A percentile compares a stretch with the other conserved stretches of the same genome.
These are phyloP conservation scores for Pollimyrus isidori DNA, from an alignment of 2,113 vertebrate species.

Conservation along the genomic window DNA sequence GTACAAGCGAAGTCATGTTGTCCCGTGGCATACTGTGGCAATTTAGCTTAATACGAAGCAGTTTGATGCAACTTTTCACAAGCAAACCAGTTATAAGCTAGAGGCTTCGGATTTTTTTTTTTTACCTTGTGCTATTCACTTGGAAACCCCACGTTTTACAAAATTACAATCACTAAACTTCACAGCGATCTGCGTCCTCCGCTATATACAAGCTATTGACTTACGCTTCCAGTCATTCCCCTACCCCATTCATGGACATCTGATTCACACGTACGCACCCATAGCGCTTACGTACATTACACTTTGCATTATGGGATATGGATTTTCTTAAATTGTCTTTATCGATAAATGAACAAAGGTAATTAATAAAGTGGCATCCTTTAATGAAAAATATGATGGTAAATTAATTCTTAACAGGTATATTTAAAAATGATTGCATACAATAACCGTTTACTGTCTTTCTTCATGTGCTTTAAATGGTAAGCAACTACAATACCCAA, in stretches of 20 bases:
- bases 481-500: conserved; percentile 56
- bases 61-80: conserved; percentile 1
- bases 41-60: neutral
- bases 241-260: conserved; percentile 52
- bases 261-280: conserved; percentile 32
- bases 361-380: neutral
- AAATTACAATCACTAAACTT: neutral
- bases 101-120: neutral
- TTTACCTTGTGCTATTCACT: neutral
- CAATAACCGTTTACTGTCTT: neutral
- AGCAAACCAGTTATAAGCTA: neutral
- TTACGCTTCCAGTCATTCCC: conserved; percentile 23
- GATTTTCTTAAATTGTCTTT: conserved; percentile 44
- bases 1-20: conserved; percentile 78
- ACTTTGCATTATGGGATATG: conserved; percentile 55
- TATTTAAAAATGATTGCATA: neutral
- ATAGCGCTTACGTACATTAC: conserved; percentile 30
- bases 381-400: neutral
- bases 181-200: neutral
- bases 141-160: neutral
- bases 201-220: neutral
- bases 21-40: conserved; percentile 70
- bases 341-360: neutral
- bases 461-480: no score
- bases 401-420: neutral